phyloP scores from a whole-genome alignment of 2,888 invertebrate species.

The Drosophila falleni region DNA sequence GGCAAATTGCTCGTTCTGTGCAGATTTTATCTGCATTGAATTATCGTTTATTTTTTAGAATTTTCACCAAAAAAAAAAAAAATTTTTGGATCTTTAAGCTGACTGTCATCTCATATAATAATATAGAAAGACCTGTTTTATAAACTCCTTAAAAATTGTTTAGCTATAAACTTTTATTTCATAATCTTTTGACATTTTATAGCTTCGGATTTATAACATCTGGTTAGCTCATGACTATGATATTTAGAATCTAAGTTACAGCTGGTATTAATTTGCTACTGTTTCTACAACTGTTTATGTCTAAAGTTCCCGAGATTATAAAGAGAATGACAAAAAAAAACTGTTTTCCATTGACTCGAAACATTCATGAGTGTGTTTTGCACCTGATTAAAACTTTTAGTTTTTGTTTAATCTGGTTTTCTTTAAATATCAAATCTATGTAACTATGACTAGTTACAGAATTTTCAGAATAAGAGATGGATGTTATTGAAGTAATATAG shows the following conservation, averaged over 20 bases:
- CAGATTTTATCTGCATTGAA: conserved; percentile 24
- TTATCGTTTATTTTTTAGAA: no score
- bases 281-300: conserved; percentile 30
- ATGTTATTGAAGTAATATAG: neutral
- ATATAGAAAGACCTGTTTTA: neutral
- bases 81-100: no score
- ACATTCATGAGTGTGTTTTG: neutral
- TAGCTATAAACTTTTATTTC: neutral
- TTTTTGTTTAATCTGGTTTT: neutral
- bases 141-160: neutral
- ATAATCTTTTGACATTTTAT: neutral
- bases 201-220: neutral
- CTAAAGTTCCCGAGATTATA: neutral
- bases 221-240: neutral
- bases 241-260: no score
- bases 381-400: conserved; percentile 28
- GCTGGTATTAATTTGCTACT: conserved; percentile 24
- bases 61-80: no score
- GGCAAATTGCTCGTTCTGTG: conserved; percentile 20
- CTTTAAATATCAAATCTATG: neutral
- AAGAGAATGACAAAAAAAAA: neutral
- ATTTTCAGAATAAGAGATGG: neutral
- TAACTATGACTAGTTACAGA: no score
- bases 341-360: neutral
- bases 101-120: no score